Evolutionary conservation across 2,113 vertebrate species (phyloP).

Genomic region (Brevimyrus niger): DNA sequence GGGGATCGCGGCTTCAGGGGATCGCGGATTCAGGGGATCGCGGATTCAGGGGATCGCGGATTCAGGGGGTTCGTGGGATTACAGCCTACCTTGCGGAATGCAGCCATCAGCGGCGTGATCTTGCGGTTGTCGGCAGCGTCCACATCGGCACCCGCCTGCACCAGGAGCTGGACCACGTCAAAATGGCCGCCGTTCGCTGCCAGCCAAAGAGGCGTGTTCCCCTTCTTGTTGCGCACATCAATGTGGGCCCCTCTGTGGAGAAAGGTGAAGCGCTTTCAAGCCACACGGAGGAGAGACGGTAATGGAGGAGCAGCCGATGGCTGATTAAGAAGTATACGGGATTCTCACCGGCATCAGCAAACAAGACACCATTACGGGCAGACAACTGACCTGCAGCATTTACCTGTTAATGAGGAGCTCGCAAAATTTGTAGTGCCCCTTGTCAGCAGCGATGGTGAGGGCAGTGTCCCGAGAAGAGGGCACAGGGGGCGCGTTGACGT

Average conservation of each 20-base stretch:
- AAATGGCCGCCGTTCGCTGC: slow-evolving; percentile 95
- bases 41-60: too few species aligned
- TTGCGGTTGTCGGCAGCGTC: slow-evolving; percentile 96
- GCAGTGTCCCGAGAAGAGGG: slow-evolving; percentile 97
- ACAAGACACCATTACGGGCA: not conserved
- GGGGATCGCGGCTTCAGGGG: too few species aligned
- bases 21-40: too few species aligned
- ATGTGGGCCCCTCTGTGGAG: slow-evolving; percentile 84
- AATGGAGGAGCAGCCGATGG: not conserved
- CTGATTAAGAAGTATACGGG: not conserved
- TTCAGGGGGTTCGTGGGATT: too few species aligned
- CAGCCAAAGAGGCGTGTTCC: slow-evolving; percentile 95
- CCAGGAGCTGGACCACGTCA: slow-evolving; percentile 91
- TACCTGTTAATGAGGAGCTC: slow-evolving; percentile 95
- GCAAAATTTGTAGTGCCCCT: slow-evolving; percentile 99
- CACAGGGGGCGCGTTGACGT: slow-evolving; percentile 95
- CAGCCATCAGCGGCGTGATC: slow-evolving; percentile 96
- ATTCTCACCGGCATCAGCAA: not conserved
- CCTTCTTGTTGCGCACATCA: slow-evolving; percentile 97
- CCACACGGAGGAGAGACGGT: not conserved
- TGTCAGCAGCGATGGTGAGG: slow-evolving; percentile 96
- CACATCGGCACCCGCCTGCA: slow-evolving; percentile 90
- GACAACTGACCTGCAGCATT: not conserved
- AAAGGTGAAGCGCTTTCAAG: not conserved
- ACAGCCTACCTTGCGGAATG: slow-evolving; percentile 83